Conservation (phyloP, 2,113 vertebrate genomes). For the Herpetotheres cachinnans region DNA sequence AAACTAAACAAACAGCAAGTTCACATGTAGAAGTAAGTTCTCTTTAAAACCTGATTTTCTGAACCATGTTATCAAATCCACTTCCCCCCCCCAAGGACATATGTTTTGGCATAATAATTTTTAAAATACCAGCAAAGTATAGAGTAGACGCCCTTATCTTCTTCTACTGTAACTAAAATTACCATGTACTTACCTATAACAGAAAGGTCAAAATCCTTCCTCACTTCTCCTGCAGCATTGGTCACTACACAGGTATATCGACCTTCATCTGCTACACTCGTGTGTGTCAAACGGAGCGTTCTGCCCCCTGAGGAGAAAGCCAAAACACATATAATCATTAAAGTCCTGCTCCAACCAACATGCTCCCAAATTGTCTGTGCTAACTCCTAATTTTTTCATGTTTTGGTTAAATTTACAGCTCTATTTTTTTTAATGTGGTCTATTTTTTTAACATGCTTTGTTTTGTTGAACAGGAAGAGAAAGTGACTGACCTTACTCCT, state of each 20-base stretch:
- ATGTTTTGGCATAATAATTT: not conserved
- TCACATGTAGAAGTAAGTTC: not conserved
- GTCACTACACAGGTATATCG: constrained; percentile 87
- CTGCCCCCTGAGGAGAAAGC: constrained; percentile 80
- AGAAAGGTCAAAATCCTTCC: constrained; percentile 85
- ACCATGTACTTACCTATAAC: constrained; percentile 79
- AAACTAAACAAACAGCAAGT: not conserved
- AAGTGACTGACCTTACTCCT: not conserved
- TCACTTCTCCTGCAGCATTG: constrained; percentile 87
- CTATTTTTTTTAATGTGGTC: not conserved
- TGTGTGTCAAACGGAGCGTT: constrained; percentile 81
- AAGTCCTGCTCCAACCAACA: not conserved
- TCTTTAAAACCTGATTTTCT: not conserved
- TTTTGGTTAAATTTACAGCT: not conserved
- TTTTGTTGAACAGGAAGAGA: not conserved
- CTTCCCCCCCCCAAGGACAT: rapidly evolving
- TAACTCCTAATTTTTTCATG: not conserved
- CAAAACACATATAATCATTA: not conserved
- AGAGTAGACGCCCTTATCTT: not conserved
- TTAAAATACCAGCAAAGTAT: not conserved
- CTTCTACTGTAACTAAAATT: not conserved
- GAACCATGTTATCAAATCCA: not conserved
- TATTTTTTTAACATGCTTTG: not conserved
- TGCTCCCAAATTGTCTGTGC: not conserved
- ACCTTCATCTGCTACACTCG: constrained; percentile 78